Evolutionary conservation across 2,797 vertebrate genomes (phyloP).

Genomic region (Liparis tanakae): DNA sequence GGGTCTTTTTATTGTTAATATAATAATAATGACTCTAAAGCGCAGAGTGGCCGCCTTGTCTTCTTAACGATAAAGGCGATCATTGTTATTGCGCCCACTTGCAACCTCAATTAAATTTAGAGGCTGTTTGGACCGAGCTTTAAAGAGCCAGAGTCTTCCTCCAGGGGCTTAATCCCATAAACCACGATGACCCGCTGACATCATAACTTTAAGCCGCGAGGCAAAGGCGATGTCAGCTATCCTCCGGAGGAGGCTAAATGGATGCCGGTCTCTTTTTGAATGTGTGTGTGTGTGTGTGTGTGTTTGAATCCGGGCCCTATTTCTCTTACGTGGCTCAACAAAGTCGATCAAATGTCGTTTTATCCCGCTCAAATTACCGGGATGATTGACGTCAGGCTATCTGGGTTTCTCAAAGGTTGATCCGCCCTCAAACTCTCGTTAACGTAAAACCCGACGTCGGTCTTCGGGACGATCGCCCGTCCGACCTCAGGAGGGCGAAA

Average conservation of each 20-base stretch:
- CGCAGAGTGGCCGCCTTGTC: conserved; percentile 55
- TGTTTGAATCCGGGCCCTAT: conserved; percentile 1
- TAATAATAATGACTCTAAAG: conserved; percentile 58
- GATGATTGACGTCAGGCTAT: too few species aligned
- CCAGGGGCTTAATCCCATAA: conserved; percentile 79
- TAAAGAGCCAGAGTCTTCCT: conserved; percentile 74
- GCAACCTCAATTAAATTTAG: conserved; percentile 84
- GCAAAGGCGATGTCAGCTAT: conserved; percentile 55
- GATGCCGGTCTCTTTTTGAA: conserved; percentile 38
- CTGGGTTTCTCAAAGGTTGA: too few species aligned
- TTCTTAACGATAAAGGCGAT: conserved; percentile 70
- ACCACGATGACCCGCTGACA: conserved; percentile 75
- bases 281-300: conserved; percentile 25
- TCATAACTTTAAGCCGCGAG: conserved; percentile 71
- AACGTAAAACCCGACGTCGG: too few species aligned
- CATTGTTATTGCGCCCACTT: conserved; percentile 78
- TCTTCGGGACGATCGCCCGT: too few species aligned
- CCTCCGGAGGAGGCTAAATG: conserved; percentile 48
- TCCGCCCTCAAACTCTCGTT: too few species aligned
- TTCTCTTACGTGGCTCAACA: too few species aligned
- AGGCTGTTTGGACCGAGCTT: conserved; percentile 78
- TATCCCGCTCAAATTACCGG: too few species aligned
- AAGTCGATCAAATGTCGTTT: too few species aligned
- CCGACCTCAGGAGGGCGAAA: too few species aligned
- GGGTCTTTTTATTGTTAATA: conserved; percentile 54